A percentile compares a stretch with the other conserved stretches of the same genome.
Conservation (phyloP, 92 coral and sea anemone species). For the Pocillopora grandis region DNA sequence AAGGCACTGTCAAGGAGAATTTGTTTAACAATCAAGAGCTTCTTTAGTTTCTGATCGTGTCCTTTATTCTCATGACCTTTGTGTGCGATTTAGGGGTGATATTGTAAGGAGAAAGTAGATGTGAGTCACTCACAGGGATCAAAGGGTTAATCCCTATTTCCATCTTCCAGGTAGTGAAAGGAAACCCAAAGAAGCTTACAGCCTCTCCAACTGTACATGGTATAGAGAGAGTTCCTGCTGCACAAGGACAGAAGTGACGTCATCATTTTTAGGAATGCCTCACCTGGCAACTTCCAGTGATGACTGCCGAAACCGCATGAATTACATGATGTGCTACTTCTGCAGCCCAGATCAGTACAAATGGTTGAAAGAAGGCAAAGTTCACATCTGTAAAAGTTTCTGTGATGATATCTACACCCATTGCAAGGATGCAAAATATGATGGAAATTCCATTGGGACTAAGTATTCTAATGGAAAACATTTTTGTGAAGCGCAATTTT, state of each 20-base stretch:
- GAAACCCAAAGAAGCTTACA: conserved; percentile 86
- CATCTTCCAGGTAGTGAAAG: conserved; percentile 69
- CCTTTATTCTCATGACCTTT: too few species aligned
- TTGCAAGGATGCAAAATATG: conserved; percentile 79
- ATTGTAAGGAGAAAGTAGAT: too few species aligned
- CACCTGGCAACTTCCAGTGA: conserved; percentile 63
- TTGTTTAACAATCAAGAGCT: too few species aligned
- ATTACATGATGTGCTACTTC: conserved; percentile 94
- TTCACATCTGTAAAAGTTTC: conserved; percentile 70
- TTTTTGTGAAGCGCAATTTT: conserved; percentile 88
- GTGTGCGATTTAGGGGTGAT: too few species aligned
- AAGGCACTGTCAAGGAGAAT: too few species aligned
- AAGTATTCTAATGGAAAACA: conserved; percentile 64
- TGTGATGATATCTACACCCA: conserved; percentile 70
- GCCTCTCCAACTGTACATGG: conserved; percentile 98
- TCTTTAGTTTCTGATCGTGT: too few species aligned
- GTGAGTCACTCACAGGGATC: too few species aligned
- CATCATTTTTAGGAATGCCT: conserved; percentile 81
- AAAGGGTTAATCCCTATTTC: not conserved
- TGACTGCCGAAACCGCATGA: conserved; percentile 83
- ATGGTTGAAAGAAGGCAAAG: conserved; percentile 67
- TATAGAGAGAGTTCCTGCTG: conserved; percentile 90
- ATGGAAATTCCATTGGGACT: conserved; percentile 59
- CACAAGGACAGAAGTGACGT: conserved; percentile 92
- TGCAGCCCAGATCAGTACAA: conserved; percentile 88